A percentile compares a stretch with the other conserved stretches of the same genome.
Conservation (phyloP, 2,888 invertebrate species). For the Elysia crispata region DNA sequence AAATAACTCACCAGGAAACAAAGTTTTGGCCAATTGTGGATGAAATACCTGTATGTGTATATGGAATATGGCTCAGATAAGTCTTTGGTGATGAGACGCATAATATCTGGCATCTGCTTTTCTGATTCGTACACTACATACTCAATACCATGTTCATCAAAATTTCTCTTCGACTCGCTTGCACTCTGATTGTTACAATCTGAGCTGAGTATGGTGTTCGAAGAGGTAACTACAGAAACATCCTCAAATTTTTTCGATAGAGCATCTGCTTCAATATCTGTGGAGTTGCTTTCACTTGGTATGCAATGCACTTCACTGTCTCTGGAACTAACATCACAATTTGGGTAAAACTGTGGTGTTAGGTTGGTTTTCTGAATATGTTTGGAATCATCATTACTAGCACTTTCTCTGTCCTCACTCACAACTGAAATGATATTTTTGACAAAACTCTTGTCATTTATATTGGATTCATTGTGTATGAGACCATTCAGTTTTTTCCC, state of each 20-base stretch:
- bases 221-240: not conserved
- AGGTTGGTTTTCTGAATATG: too few relatives aligned
- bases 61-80: constrained; percentile 99
- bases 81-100: constrained; percentile 99
- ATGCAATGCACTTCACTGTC: too few relatives aligned
- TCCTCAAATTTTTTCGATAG: not conserved
- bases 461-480: too few relatives aligned
- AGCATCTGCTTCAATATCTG: not conserved
- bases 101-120: constrained; percentile 98
- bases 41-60: constrained; percentile 99
- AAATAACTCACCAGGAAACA: constrained; percentile 90
- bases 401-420: too few relatives aligned
- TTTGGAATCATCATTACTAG: too few relatives aligned
- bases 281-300: too few relatives aligned
- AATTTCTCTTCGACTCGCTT: constrained; percentile 29
- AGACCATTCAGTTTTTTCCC: too few relatives aligned
- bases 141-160: constrained; percentile 61
- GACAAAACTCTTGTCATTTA: too few relatives aligned
- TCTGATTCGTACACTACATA: constrained; percentile 90
- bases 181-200: too few relatives aligned
- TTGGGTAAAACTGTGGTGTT: too few relatives aligned
- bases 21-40: constrained; percentile 99
- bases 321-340: too few relatives aligned
- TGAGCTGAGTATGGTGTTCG: not conserved
- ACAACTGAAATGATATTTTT: too few relatives aligned